Base-by-base conservation (phyloP, 2,888 invertebrate genomes). In the Morpho helenor region DNA sequence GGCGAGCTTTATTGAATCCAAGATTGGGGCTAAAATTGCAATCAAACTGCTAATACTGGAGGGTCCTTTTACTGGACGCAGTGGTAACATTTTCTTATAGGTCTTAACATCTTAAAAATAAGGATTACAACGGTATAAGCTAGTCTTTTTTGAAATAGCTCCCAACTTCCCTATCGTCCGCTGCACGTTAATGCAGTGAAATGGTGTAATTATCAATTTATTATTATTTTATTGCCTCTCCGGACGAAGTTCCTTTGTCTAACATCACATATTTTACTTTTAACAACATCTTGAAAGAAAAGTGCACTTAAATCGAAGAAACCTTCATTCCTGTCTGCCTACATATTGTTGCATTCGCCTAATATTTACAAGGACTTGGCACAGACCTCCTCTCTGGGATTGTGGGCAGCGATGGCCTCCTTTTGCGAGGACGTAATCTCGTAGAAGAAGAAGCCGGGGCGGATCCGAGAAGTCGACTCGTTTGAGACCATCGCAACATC, bases 201-300 rank as follows among this genome's bases (percentile, higher is more conserved):
- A 87, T 88, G 86, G 80, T 86, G 87, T 90, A 88, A 89, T 89
- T 89, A 86, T 85, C 79, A 84, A 74, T 88, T 86, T 87, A 87
- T 87, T 89, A 87, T 88, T 84, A 84, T 83, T 87, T 88, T 84
- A 89, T 88, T 79, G 84, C 73, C 73, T 67, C 68, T 63, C 64
- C 63, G 62, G 65, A 67, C 61, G 62, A 61, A 51, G 63, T 51
- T 63, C 67, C 64, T 68, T 75, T 75, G 74, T 75, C 67, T 68
- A 60, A 56, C 31, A 44, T 49, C 50, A 59, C 56, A 56, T 59
- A 60, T 52, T 55, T 57, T 57, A 52, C 52, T 53, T 53, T n/a
- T 6, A 22, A 39, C 40, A 57, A 56, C 41, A 40, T 16, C 22
- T 40, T 23, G 8, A 59, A 22, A 0, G 43, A 41, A 48, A 8